Evolutionary conservation across 2,888 invertebrate genomes (phyloP).

Genomic region (Drosophila longiperda): DNA sequence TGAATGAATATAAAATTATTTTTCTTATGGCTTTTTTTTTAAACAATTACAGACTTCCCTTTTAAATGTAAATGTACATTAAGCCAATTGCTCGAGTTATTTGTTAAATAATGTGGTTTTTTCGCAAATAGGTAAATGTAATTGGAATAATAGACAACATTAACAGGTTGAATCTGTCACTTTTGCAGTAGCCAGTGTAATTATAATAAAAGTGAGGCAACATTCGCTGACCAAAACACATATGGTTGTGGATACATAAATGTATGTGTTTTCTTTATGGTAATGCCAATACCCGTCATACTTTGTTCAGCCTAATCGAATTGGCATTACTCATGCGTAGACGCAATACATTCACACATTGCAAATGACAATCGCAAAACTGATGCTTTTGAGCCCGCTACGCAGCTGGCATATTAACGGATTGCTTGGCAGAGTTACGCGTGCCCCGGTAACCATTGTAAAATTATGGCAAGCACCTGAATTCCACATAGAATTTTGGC

Average conservation of each 20-base stretch:
- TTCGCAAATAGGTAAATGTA: not conserved
- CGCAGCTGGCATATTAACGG: conserved; percentile 53
- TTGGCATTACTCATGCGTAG: conserved; percentile 74
- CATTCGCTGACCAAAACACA: conserved; percentile 49
- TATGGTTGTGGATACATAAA: not conserved
- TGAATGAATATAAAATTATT: not conserved
- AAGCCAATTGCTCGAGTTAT: not conserved
- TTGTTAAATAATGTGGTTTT: not conserved
- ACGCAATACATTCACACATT: conserved; percentile 59
- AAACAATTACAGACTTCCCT: not conserved
- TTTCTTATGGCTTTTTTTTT: not conserved
- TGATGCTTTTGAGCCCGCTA: conserved; percentile 40
- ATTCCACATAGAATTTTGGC: conserved; percentile 39
- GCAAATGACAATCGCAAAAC: conserved; percentile 39
- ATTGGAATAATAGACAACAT: not conserved
- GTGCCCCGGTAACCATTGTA: conserved; percentile 28
- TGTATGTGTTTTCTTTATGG: conserved; percentile 23
- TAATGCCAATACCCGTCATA: conserved; percentile 33
- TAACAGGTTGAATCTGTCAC: not conserved
- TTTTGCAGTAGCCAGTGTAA: not conserved
- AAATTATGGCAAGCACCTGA: conserved; percentile 27
- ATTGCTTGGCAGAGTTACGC: conserved; percentile 18
- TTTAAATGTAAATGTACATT: not conserved
- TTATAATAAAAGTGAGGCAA: conserved; percentile 42
- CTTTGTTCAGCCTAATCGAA: conserved; percentile 28